These are phyloP conservation scores for Ctenicera cuprea DNA, from an alignment of 2,888 invertebrate genomes.

Conservation along the genomic window DNA sequence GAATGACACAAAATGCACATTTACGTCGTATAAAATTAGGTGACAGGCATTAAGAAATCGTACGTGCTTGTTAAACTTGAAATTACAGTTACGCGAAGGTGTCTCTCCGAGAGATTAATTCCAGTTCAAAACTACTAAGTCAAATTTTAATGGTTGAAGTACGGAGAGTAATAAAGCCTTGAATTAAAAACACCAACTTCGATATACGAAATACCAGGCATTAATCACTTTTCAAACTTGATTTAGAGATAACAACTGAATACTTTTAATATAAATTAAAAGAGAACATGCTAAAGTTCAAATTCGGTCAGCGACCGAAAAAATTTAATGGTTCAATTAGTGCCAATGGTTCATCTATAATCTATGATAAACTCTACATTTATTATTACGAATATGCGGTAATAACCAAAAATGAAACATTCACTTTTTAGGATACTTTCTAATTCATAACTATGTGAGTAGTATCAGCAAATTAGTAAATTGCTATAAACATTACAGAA, in stretches of 20 bases:
- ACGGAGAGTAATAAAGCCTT: neutral
- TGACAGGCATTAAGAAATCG: no score
- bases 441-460: no score
- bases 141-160: neutral
- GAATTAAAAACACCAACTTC: neutral
- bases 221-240: conserved; percentile 4
- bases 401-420: no score
- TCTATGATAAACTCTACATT: no score
- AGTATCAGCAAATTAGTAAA: no score
- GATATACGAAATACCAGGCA: neutral
- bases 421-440: no score
- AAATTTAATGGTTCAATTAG: neutral
- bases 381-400: no score
- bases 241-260: conserved; percentile 3
- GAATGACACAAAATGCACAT: conserved; percentile 4
- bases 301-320: conserved; percentile 11
- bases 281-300: neutral
- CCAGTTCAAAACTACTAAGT: neutral
- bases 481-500: no score
- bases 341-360: no score
- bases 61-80: neutral
- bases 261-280: neutral
- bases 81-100: neutral
- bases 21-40: no score
- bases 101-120: neutral